Conservation (phyloP, 2,797 vertebrate species). For the Vultur gryphus region DNA sequence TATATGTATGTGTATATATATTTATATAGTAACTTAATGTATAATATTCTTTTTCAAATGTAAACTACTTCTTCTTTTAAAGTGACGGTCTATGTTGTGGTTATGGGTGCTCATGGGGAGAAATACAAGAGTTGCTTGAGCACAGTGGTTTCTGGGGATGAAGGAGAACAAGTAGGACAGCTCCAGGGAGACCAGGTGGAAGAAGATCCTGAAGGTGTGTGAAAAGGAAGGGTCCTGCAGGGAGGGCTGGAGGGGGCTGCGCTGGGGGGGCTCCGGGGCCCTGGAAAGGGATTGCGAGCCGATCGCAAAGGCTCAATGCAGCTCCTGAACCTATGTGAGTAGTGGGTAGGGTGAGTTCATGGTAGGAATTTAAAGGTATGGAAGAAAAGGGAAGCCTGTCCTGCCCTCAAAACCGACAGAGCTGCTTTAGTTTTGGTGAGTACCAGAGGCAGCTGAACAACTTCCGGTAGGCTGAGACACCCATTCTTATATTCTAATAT, state of each 20-base stretch:
- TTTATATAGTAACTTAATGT: constrained; percentile 55
- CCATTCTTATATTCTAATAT: not conserved
- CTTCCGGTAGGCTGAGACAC: not conserved
- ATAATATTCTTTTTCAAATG: constrained; percentile 54
- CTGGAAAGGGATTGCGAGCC: not conserved
- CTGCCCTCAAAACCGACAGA: not conserved
- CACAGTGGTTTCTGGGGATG: not conserved
- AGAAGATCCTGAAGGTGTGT: not conserved
- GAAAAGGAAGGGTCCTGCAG: not conserved
- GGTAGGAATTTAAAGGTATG: not conserved
- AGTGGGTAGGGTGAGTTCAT: not conserved
- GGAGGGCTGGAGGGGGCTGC: not conserved
- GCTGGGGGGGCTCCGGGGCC: accelerated
- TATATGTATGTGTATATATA: not conserved
- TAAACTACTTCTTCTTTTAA: constrained; percentile 53
- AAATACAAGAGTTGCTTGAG: not conserved
- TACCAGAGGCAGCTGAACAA: not conserved
- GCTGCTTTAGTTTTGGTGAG: not conserved
- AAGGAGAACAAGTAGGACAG: not conserved
- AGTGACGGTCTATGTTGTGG: not conserved
- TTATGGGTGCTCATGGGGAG: not conserved
- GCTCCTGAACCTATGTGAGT: not conserved
- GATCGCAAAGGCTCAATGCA: not conserved
- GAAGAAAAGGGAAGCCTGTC: not conserved
- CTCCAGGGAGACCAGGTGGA: not conserved